phyloP scores from a whole-genome alignment of 2,113 vertebrate species.

The Scatophagus argus region DNA sequence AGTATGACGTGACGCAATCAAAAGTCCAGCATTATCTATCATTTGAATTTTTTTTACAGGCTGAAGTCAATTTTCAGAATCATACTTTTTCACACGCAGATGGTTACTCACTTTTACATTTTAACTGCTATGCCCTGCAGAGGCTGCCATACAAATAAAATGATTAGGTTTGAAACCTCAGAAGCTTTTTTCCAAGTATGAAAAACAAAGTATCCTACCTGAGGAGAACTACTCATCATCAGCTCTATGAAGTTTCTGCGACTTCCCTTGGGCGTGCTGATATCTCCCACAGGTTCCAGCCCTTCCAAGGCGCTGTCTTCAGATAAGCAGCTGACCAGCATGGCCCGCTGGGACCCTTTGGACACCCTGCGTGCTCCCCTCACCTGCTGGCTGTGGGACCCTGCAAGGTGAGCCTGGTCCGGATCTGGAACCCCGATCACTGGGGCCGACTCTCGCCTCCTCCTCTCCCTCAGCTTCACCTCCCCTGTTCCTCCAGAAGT shows the following conservation, averaged over 20 bases:
- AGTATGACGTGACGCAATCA: neutral
- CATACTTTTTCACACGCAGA: neutral
- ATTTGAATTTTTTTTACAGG: neutral
- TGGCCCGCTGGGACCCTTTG: constrained; percentile 73
- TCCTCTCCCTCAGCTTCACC: constrained; percentile 76
- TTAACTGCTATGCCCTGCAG: neutral
- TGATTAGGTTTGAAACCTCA: neutral
- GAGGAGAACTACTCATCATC: constrained; percentile 88
- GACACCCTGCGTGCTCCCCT: constrained; percentile 75
- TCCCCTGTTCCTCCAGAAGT: constrained; percentile 51
- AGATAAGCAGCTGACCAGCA: constrained; percentile 77
- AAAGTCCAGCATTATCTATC: neutral
- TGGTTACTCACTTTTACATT: neutral
- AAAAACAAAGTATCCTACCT: constrained; percentile 58
- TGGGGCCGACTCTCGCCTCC: constrained; percentile 74
- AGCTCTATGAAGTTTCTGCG: constrained; percentile 87
- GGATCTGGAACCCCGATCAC: constrained; percentile 65
- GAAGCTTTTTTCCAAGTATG: neutral
- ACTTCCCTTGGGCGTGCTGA: constrained; percentile 79
- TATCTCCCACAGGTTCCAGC: constrained; percentile 64
- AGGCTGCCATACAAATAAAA: neutral
- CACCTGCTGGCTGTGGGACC: constrained; percentile 60
- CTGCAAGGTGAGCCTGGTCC: constrained; percentile 56
- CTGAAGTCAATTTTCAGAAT: neutral
- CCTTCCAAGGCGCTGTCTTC: constrained; percentile 78